These are phyloP conservation scores for Bactericera cockerelli DNA, from an alignment of 1,140 invertebrate species.

Conservation along the genomic window DNA sequence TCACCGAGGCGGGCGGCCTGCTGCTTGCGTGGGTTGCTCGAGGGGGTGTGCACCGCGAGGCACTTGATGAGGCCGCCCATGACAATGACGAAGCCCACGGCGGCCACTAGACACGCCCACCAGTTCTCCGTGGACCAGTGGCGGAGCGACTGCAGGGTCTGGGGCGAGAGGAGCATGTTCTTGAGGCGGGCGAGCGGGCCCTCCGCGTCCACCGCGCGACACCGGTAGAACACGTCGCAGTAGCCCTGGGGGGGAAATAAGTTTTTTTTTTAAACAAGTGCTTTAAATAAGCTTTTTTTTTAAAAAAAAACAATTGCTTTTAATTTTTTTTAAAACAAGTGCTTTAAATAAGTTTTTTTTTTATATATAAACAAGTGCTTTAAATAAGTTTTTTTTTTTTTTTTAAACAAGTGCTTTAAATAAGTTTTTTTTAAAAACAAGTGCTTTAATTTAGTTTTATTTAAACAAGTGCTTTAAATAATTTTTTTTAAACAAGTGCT, in stretches of 20 bases:
- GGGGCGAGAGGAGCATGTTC: conserved; percentile 85
- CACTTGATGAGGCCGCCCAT: conserved; percentile 99
- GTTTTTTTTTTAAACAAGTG: no score
- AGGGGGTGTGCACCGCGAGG: conserved; percentile 97
- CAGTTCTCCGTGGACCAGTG: conserved; percentile 91
- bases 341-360: no score
- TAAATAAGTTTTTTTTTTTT: no score
- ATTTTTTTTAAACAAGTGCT: no score
- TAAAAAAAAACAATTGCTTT: no score
- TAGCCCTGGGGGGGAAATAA: conserved; percentile 55
- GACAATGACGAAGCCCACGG: conserved; percentile 77
- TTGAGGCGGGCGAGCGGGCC: conserved; percentile 91
- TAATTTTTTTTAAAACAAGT: no score
- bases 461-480: no score
- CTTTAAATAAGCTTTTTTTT: no score
- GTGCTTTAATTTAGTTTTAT: no score
- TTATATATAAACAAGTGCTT: no score
- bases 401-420: no score
- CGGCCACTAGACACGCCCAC: conserved; percentile 90
- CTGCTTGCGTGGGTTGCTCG: conserved; percentile 85
- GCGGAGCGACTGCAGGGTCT: conserved; percentile 70
- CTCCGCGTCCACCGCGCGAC: conserved; percentile 92
- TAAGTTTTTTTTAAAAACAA: no score
- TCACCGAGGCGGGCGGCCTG: conserved; percentile 71
- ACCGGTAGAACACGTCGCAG: conserved; percentile 97